phyloP scores from a whole-genome alignment of 1,140 invertebrate species.

The Lepidurus couesii region DNA sequence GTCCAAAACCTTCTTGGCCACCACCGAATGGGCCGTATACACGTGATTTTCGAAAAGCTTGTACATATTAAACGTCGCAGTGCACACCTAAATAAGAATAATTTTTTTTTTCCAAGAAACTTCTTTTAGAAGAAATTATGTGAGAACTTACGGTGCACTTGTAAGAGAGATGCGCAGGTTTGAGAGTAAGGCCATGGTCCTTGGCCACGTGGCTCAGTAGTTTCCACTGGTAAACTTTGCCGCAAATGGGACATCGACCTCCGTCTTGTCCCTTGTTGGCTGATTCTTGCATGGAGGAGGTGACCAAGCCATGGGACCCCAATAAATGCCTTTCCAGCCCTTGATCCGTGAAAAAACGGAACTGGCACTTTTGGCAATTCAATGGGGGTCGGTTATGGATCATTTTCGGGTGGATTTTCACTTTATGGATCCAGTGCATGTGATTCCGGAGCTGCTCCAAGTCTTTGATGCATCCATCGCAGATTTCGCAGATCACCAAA shows the following conservation, averaged over 20 bases:
- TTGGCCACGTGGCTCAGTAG: conserved; percentile 80
- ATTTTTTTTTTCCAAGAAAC: background rate
- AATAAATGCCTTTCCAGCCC: conserved; percentile 86
- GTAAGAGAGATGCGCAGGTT: conserved; percentile 85
- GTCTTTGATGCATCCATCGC: conserved; percentile 91
- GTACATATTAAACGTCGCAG: conserved; percentile 90
- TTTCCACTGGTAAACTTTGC: conserved; percentile 87
- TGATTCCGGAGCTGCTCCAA: conserved; percentile 85
- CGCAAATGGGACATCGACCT: conserved; percentile 86
- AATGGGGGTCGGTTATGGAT: conserved; percentile 87
- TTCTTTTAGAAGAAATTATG: background rate
- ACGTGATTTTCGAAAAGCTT: conserved; percentile 91
- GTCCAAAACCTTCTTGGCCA: conserved; percentile 70
- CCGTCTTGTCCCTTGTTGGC: conserved; percentile 91
- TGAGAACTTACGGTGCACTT: conserved; percentile 65
- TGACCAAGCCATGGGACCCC: conserved; percentile 87
- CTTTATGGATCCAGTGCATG: conserved; percentile 95
- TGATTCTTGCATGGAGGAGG: conserved; percentile 90
- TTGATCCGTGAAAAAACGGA: conserved; percentile 75
- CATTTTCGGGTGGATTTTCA: conserved; percentile 94
- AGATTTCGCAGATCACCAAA: conserved; percentile 91
- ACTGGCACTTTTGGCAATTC: conserved; percentile 94
- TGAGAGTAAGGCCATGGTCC: conserved; percentile 82
- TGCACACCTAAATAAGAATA: conserved; percentile 57
- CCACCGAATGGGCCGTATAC: conserved; percentile 82